Percentiles rank a stretch among this genome's conserved stretches.
Conservation (phyloP, 2,888 invertebrate species). For the Biston betularia region DNA sequence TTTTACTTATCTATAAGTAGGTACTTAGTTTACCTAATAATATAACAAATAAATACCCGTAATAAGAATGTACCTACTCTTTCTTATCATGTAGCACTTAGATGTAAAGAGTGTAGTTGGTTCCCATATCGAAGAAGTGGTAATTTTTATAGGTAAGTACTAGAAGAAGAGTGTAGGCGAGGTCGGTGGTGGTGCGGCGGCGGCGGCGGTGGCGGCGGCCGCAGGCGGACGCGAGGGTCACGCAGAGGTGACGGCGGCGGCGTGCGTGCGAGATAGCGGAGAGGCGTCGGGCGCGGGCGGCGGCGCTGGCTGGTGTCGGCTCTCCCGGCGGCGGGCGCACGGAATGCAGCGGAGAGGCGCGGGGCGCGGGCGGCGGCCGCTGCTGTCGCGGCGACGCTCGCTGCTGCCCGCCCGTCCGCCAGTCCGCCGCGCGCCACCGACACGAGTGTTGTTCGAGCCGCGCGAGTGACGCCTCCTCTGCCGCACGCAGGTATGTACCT, state of each 20-base stretch:
- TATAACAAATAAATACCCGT: too few relatives aligned
- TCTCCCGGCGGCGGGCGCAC: conserved; percentile 68
- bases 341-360: conserved; percentile 67
- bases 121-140: neutral
- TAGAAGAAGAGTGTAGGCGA: conserved; percentile 30
- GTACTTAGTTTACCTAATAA: too few relatives aligned
- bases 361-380: conserved; percentile 75
- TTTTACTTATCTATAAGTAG: too few relatives aligned
- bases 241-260: conserved; percentile 72
- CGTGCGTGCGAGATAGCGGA: conserved; percentile 69
- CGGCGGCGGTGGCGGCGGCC: conserved; percentile 52
- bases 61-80: too few relatives aligned
- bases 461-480: conserved; percentile 63
- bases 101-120: neutral
- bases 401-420: conserved; percentile 70
- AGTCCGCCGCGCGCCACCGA: conserved; percentile 83
- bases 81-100: neutral
- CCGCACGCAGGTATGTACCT: conserved; percentile 76
- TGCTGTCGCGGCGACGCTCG: conserved; percentile 75
- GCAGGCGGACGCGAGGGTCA: conserved; percentile 71
- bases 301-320: conserved; percentile 71
- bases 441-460: conserved; percentile 74
- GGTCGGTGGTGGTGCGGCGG: conserved; percentile 47
- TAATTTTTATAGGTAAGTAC: neutral
- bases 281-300: conserved; percentile 66